Evolutionary conservation across 2,797 vertebrate species (phyloP).

Genomic region (Microctenopoma steveboyesi): DNA sequence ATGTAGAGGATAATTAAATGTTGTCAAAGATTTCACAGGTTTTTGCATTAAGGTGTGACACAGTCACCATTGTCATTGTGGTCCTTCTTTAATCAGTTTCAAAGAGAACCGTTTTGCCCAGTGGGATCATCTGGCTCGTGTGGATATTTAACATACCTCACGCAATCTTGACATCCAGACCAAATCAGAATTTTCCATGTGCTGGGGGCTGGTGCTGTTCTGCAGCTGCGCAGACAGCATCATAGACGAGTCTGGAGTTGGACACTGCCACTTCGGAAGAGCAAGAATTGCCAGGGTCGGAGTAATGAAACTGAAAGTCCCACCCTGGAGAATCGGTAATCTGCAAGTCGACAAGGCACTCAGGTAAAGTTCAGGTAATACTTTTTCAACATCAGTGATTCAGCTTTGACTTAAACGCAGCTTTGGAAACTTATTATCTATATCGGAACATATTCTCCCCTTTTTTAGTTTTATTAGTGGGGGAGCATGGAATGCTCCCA

Average conservation of each 20-base stretch:
- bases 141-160: conserved; percentile 69
- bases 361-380: conserved; percentile 20
- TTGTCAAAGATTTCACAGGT: not conserved
- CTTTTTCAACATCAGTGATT: too few species aligned
- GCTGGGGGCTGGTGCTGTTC: conserved; percentile 53
- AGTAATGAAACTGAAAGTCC: conserved; percentile 86
- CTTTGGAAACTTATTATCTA: too few species aligned
- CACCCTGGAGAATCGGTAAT: conserved; percentile 86
- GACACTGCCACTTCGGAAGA: conserved; percentile 85
- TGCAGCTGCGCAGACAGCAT: conserved; percentile 36
- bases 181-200: conserved; percentile 65
- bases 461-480: too few species aligned
- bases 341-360: conserved; percentile 56
- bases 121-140: not conserved
- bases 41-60: not conserved
- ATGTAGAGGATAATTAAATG: too few species aligned
- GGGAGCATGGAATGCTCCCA: too few species aligned
- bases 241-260: conserved; percentile 12
- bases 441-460: too few species aligned
- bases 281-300: conserved; percentile 85
- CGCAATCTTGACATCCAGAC: conserved; percentile 85
- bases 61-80: too few species aligned
- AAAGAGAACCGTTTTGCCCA: too few species aligned
- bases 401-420: too few species aligned
- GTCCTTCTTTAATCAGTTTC: too few species aligned